Percentiles rank a stretch among this genome's conserved stretches.
These are phyloP conservation scores for Okapia johnstoni DNA, from an alignment of 2,113 vertebrate species.

Conservation along the genomic window DNA sequence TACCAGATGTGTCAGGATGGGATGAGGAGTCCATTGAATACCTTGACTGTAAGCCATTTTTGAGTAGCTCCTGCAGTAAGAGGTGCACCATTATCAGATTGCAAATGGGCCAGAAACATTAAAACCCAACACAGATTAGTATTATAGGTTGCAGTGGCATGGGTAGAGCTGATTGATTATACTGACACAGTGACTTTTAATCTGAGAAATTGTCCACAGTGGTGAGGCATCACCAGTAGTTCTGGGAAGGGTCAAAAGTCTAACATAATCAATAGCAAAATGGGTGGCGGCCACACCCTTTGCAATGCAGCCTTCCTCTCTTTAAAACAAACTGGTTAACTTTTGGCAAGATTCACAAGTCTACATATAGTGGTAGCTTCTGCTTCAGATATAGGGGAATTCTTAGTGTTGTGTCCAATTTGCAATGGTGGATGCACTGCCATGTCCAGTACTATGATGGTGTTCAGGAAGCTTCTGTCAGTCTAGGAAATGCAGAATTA, in stretches of 20 bases:
- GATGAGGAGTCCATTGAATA: not conserved
- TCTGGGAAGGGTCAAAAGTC: not conserved
- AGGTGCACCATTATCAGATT: not conserved
- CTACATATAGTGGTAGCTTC: not conserved
- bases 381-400: not conserved
- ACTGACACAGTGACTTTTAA: not conserved
- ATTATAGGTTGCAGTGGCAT: not conserved
- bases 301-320: not conserved
- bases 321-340: not conserved
- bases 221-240: not conserved
- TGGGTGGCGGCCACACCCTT: accelerated
- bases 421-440: not conserved
- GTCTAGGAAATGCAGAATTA: not conserved
- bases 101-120: not conserved
- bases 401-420: not conserved
- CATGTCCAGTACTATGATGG: not conserved
- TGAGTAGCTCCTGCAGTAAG: not conserved
- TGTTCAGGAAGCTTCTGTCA: not conserved
- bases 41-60: not conserved
- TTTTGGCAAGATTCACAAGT: not conserved
- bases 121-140: not conserved
- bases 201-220: not conserved
- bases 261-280: not conserved
- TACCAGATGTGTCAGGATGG: not conserved
- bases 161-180: not conserved